These are phyloP conservation scores for Phylloscopus trochiloides DNA, from an alignment of 2,113 vertebrate species.

Conservation along the genomic window DNA sequence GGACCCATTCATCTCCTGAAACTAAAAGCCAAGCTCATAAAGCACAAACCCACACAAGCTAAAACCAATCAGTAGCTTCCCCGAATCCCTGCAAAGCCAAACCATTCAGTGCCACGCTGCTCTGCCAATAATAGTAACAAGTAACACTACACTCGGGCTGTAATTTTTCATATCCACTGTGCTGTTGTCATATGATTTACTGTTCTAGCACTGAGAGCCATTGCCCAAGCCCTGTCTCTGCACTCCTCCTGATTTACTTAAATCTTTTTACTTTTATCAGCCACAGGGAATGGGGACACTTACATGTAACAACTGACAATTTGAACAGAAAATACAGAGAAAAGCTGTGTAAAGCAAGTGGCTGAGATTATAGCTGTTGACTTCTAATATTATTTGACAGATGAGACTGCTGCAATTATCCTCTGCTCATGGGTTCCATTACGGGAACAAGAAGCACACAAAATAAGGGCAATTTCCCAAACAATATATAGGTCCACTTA, in stretches of 20 bases:
- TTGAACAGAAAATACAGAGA: constrained; percentile 78
- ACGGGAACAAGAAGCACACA: constrained; percentile 85
- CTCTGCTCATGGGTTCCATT: constrained; percentile 89
- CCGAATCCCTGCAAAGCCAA: constrained; percentile 22
- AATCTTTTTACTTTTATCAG: constrained; percentile 78
- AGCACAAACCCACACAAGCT: constrained; percentile 34
- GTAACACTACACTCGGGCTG: constrained; percentile 34
- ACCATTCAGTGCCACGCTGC: neutral
- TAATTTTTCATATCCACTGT: constrained; percentile 69
- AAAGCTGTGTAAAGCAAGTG: constrained; percentile 80
- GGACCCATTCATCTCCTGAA: constrained; percentile 1
- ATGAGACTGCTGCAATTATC: constrained; percentile 90
- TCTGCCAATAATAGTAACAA: constrained; percentile 72
- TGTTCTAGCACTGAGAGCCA: constrained; percentile 21
- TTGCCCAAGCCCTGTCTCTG: constrained; percentile 38
- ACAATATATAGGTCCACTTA: constrained; percentile 92
- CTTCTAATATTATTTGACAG: constrained; percentile 93
- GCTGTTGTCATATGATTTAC: constrained; percentile 66
- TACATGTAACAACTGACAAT: constrained; percentile 83
- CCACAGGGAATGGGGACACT: constrained; percentile 77
- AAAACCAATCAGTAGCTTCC: constrained; percentile 47
- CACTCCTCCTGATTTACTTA: constrained; percentile 78
- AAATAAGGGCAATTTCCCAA: constrained; percentile 93
- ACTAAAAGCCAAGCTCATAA: constrained; percentile 14
- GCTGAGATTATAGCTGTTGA: constrained; percentile 87